Conservation (phyloP, 2,888 invertebrate genomes). For the Panzeria rudis region DNA sequence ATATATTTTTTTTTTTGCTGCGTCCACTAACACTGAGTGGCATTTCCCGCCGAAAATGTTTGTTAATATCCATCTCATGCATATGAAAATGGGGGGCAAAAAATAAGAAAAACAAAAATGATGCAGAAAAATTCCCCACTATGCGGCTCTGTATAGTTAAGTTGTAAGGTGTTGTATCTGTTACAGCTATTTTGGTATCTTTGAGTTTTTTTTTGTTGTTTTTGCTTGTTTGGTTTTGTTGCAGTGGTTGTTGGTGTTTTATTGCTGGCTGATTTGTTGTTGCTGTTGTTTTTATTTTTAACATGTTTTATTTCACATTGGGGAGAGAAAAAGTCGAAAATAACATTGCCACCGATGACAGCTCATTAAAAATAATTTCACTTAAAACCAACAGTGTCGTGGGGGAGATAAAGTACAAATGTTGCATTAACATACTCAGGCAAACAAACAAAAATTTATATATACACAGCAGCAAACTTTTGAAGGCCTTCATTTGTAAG, state of each 20-base stretch:
- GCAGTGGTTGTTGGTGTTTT: constrained; percentile 34
- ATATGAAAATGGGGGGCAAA: constrained; percentile 36
- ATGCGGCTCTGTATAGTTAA: not conserved
- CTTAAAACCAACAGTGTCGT: constrained; percentile 58
- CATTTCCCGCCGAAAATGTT: constrained; percentile 71
- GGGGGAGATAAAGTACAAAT: constrained; percentile 61
- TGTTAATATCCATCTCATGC: constrained; percentile 40
- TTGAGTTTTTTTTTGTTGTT: not conserved
- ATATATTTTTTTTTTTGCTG: constrained; percentile 20
- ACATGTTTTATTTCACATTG: constrained; percentile 56
- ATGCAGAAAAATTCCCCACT: constrained; percentile 23
- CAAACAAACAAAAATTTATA: not conserved
- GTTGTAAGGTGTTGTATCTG: constrained; percentile 57
- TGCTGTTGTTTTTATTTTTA: constrained; percentile 40
- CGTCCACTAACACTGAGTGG: constrained; percentile 65
- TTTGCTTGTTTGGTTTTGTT: constrained; percentile 25
- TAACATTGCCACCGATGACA: constrained; percentile 66
- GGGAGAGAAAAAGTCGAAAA: constrained; percentile 48
- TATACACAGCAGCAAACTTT: not conserved
- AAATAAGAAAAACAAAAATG: not conserved
- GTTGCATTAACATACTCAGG: constrained; percentile 17
- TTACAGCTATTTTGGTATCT: constrained; percentile 40
- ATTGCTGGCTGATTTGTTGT: constrained; percentile 38
- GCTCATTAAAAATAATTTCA: constrained; percentile 70
- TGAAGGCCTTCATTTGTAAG: too few relatives aligned